Percentiles rank a stretch among this genome's conserved stretches.
Conservation (phyloP, 2,113 vertebrate genomes). For the Pithys albifrons region DNA sequence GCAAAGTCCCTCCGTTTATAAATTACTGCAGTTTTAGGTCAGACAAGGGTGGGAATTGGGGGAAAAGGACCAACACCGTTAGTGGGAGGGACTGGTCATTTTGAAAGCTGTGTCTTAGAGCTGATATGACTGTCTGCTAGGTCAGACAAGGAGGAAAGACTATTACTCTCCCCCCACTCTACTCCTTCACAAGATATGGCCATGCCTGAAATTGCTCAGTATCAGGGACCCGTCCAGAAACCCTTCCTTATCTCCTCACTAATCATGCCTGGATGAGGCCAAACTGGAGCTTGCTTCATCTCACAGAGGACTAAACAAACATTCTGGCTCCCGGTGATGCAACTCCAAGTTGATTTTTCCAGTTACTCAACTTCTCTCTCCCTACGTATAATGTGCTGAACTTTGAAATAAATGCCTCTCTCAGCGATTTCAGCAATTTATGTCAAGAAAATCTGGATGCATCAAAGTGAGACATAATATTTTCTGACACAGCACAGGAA, state of each 20-base stretch:
- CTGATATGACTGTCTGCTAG: neutral
- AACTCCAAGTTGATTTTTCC: constrained; percentile 70
- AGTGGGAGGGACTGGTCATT: neutral
- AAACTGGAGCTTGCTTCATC: constrained; percentile 63
- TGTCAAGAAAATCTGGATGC: constrained; percentile 68
- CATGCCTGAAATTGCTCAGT: neutral
- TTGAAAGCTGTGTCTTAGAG: neutral
- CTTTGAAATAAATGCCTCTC: constrained; percentile 66
- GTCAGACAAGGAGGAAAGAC: neutral
- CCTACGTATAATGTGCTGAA: constrained; percentile 37
- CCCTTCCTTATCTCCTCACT: constrained; percentile 47
- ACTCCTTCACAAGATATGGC: neutral
- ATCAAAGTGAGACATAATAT: constrained; percentile 52
- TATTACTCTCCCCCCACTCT: neutral
- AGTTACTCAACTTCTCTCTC: constrained; percentile 64
- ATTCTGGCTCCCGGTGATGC: constrained; percentile 55
- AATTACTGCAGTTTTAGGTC: neutral
- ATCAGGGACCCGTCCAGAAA: neutral
- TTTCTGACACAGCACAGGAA: constrained; percentile 60
- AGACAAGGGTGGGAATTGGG: neutral
- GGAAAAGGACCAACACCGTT: neutral
- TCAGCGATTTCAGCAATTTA: constrained; percentile 66
- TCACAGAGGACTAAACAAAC: constrained; percentile 69
- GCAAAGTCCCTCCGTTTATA: neutral
- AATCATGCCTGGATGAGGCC: constrained; percentile 53